Evolutionary conservation across 2,888 invertebrate species (phyloP), one percentile per base, ranked within the genome.

Genomic region (Hypercompe scribonia): DNA sequence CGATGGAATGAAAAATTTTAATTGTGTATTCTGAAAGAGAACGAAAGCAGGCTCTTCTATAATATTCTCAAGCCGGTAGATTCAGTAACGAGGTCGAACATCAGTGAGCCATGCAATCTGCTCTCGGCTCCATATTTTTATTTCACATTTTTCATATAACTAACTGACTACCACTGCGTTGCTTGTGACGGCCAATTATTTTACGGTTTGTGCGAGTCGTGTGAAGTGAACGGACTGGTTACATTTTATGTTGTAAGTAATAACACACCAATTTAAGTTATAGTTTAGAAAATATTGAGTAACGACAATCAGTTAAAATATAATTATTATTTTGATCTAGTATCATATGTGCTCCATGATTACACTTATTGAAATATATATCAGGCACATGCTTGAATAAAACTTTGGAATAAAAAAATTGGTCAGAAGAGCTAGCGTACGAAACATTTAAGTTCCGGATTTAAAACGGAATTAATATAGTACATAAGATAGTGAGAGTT

Each of bases 111-210:
- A 70, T 77, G 76, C 85, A 80, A 81, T 81, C 77, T 82, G 79
- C 67, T 63, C 73, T 33, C 63, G 68, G 65, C 73, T 71, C 71
- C 71, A 72, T 70, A 79, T 81, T 80, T 79, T 78, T 71, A 77
- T 84, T 81, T 80, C 70, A 69, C 36, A 79, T 76, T 78, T 81
- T 83, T 84, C 83, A 82, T 78, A 78, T 68, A 82, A 78, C 68
- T 78, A 65, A 78, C 72, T 34, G 71, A 72, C 46, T 70, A 61
- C 46, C 72, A 67, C 63, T 33, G 63, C 65, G 63, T 75, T 84
- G 84, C 71, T 74, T 75, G 64, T 82, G 82, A 83, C 84, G 71
- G 77, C 74, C 84, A 83, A 83, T 83, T 84, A 84, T 78, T 82
- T 77, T 66, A 65, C 73, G 54, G 73, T 82, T 77, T 80, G 36